Conservation (phyloP, 2,888 invertebrate species). For the Calliscelio sp. region DNA sequence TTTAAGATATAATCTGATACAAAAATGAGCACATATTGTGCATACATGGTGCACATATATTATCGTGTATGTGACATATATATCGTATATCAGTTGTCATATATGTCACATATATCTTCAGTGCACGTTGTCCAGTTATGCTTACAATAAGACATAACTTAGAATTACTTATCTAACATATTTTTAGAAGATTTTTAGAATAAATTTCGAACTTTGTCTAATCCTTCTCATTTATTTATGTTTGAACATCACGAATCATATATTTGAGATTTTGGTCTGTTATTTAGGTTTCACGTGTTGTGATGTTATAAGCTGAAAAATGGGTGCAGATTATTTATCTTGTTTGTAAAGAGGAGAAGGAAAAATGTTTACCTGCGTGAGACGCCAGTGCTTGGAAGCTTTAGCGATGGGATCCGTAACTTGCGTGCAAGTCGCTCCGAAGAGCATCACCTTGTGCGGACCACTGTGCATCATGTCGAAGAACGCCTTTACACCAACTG, state of each 20-base stretch:
- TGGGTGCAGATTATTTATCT: slow-evolving; percentile 13
- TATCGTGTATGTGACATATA: too few species aligned
- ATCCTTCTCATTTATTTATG: slow-evolving; percentile 1
- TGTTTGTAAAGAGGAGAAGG: not conserved
- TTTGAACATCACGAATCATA: slow-evolving; percentile 7
- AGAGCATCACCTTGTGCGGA: slow-evolving; percentile 97
- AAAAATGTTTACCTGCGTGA: slow-evolving; percentile 91
- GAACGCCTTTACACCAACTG: slow-evolving; percentile 97
- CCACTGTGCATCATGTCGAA: slow-evolving; percentile 98
- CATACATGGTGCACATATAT: too few species aligned
- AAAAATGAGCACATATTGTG: too few species aligned
- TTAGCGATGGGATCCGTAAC: slow-evolving; percentile 99
- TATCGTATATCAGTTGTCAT: too few species aligned
- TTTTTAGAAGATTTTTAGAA: too few species aligned
- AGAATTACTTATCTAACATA: too few species aligned
- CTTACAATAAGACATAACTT: too few species aligned
- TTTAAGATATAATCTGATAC: too few species aligned
- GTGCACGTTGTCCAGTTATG: too few species aligned
- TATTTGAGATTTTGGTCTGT: slow-evolving; percentile 17
- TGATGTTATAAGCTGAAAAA: slow-evolving; percentile 6
- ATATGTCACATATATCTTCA: too few species aligned
- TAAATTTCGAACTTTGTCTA: too few species aligned
- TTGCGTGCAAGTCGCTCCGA: slow-evolving; percentile 98
- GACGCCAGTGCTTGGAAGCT: slow-evolving; percentile 98
- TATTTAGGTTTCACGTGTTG: slow-evolving; percentile 1